Percentiles rank a stretch among this genome's conserved stretches.
Conservation (phyloP, 2,888 invertebrate genomes). For the Andrena flavipes region DNA sequence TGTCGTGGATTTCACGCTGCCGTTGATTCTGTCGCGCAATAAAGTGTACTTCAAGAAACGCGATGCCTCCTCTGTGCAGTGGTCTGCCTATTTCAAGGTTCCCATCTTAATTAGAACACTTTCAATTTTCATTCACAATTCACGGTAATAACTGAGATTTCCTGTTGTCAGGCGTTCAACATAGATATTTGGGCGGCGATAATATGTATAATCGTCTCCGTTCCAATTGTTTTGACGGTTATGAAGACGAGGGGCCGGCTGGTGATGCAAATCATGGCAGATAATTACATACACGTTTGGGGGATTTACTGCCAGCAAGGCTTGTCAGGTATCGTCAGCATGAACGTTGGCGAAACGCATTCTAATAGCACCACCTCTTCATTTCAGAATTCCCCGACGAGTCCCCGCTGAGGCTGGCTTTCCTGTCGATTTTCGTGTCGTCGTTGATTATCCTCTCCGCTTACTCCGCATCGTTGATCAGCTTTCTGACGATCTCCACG, state of each 20-base stretch:
- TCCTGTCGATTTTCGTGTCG: constrained; percentile 75
- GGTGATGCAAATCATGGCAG: constrained; percentile 42
- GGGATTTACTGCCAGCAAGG: constrained; percentile 80
- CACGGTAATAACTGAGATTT: background rate
- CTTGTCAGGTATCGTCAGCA: constrained; percentile 65
- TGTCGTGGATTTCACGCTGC: constrained; percentile 77
- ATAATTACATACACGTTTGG: constrained; percentile 73
- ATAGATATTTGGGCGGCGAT: constrained; percentile 60
- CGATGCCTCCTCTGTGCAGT: constrained; percentile 62
- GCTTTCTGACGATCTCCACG: constrained; percentile 68
- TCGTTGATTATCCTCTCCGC: constrained; percentile 73
- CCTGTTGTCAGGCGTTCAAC: constrained; percentile 60
- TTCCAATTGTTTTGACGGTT: constrained; percentile 66
- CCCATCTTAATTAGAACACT: background rate
- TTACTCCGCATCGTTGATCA: constrained; percentile 79
- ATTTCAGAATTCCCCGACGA: constrained; percentile 72
- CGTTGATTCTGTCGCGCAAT: constrained; percentile 69
- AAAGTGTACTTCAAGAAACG: constrained; percentile 73
- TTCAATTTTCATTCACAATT: background rate
- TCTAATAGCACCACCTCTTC: too few species aligned
- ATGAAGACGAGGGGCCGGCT: constrained; percentile 61
- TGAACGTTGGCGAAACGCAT: background rate
- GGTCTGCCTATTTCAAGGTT: constrained; percentile 78
- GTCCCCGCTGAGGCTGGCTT: constrained; percentile 72
- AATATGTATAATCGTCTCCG: constrained; percentile 43